phyloP scores from a whole-genome alignment of 2,888 invertebrate genomes.

The Diarsia brunnea region DNA sequence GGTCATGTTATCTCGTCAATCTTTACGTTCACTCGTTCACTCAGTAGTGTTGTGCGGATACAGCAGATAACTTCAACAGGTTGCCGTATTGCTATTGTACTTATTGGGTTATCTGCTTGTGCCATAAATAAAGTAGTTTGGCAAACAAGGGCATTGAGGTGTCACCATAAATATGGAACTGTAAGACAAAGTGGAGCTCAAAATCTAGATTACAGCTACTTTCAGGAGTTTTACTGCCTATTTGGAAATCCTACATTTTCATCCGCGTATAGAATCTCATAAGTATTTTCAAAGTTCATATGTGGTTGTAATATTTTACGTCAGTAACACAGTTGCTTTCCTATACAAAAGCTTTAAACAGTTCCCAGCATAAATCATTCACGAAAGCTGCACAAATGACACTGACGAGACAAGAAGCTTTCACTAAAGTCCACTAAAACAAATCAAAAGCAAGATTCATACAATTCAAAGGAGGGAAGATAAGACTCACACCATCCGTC shows the following conservation, averaged over 20 bases:
- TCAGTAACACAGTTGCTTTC: neutral
- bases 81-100: slow-evolving; percentile 58
- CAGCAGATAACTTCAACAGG: slow-evolving; percentile 53
- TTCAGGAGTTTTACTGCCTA: neutral
- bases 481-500: slow-evolving; percentile 83
- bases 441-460: slow-evolving; percentile 56
- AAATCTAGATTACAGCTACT: slow-evolving; percentile 5
- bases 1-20: slow-evolving; percentile 54
- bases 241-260: neutral
- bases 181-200: slow-evolving; percentile 9
- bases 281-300: neutral
- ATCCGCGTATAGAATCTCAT: too few relatives aligned
- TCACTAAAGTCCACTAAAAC: slow-evolving; percentile 45
- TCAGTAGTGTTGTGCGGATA: slow-evolving; percentile 42
- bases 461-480: slow-evolving; percentile 80
- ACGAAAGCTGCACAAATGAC: slow-evolving; percentile 18
- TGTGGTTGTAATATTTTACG: neutral
- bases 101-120: slow-evolving; percentile 57
- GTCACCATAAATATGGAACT: slow-evolving; percentile 33
- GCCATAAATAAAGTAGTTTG: slow-evolving; percentile 54
- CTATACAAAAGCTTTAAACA: neutral
- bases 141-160: slow-evolving; percentile 53
- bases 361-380: slow-evolving; percentile 45
- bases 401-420: slow-evolving; percentile 34
- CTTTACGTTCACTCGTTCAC: slow-evolving; percentile 61